Conservation (phyloP, 2,888 invertebrate genomes). For the Bembecia ichneumoniformis region DNA sequence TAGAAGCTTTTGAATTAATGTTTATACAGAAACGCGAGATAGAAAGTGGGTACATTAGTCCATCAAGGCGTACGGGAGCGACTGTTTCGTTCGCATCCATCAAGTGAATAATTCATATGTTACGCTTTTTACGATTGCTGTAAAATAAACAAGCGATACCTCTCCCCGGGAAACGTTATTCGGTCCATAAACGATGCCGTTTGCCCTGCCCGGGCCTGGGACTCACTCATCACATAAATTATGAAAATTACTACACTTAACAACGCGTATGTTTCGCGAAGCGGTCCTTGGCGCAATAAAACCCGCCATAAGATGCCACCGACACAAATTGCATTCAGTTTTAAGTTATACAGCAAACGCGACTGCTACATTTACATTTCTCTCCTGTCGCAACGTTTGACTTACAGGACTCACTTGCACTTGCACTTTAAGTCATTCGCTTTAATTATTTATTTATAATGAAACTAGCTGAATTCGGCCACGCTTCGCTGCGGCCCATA, state of each 20-base stretch:
- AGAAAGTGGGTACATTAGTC: not conserved
- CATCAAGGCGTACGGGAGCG: too few species aligned
- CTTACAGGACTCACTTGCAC: too few species aligned
- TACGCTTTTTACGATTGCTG: not conserved
- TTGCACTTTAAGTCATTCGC: too few species aligned
- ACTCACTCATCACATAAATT: not conserved
- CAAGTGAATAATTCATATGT: not conserved
- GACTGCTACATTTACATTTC: too few species aligned
- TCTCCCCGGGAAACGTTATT: not conserved
- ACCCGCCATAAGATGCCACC: not conserved
- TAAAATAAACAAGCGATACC: constrained; percentile 2
- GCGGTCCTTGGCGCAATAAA: not conserved
- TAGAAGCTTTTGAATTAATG: too few species aligned
- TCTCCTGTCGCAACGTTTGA: too few species aligned
- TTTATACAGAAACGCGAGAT: not conserved
- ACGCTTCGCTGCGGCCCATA: too few species aligned
- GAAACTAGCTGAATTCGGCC: too few species aligned
- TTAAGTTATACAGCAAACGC: not conserved
- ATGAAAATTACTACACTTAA: not conserved
- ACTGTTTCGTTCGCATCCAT: not conserved
- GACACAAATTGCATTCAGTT: not conserved
- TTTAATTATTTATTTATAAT: too few species aligned
- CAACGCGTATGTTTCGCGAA: not conserved
- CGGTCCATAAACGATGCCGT: not conserved
- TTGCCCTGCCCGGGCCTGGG: not conserved